Conservation (phyloP, 2,797 vertebrate species). For the Crenichthys baileyi region DNA sequence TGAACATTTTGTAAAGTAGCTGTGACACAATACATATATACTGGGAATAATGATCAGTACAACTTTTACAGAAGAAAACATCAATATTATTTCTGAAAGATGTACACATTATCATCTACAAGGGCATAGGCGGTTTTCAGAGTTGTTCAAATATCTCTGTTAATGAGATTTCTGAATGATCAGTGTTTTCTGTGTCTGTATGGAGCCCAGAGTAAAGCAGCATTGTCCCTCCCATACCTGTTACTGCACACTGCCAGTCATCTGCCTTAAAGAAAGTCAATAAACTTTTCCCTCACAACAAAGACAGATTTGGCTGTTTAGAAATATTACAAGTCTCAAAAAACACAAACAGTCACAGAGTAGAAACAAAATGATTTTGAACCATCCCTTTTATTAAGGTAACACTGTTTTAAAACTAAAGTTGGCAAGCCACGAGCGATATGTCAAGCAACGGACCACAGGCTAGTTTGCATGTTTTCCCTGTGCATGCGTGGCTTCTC, state of each 20-base stretch:
- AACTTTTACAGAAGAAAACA: not conserved
- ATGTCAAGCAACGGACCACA: not conserved
- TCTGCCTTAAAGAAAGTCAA: not conserved
- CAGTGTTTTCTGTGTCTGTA: not conserved
- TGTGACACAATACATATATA: too few relatives aligned
- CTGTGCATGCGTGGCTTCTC: too few relatives aligned
- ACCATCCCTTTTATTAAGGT: not conserved
- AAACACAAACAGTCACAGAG: not conserved
- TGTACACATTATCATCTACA: not conserved
- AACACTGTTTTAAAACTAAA: not conserved
- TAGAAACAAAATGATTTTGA: not conserved
- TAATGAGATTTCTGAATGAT: not conserved
- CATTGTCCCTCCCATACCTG: not conserved
- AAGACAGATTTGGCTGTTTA: not conserved
- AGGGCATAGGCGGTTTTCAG: not conserved
- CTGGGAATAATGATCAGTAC: not conserved
- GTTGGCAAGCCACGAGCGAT: not conserved
- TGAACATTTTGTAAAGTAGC: not conserved
- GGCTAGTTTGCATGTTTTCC: not conserved
- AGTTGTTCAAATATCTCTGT: not conserved
- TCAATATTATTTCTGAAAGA: not conserved
- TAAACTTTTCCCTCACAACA: not conserved
- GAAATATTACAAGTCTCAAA: not conserved
- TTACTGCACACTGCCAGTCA: not conserved
- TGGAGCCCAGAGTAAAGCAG: not conserved